Percentiles rank a stretch among this genome's conserved stretches.
phyloP scores from a whole-genome alignment of 2,888 invertebrate species.

The Oligia fasciuncula region DNA sequence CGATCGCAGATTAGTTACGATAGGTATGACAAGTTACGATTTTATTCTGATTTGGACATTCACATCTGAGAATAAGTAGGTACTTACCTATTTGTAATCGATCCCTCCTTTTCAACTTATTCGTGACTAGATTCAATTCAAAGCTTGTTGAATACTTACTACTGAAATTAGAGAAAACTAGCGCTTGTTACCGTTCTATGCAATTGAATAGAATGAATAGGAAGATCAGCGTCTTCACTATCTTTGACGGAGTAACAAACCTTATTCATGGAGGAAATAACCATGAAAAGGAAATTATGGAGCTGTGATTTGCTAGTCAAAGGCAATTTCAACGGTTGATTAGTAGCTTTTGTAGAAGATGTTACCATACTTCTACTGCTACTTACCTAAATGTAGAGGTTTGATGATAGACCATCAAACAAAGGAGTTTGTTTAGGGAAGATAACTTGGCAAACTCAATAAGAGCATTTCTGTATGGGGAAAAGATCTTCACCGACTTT shows the following conservation, averaged over 20 bases:
- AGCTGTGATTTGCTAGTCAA: background rate
- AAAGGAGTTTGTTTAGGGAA: background rate
- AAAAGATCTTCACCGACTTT: background rate
- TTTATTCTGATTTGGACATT: background rate
- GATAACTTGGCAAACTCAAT: background rate
- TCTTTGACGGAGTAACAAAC: conserved; percentile 10
- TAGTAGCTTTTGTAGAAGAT: background rate
- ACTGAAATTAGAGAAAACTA: background rate
- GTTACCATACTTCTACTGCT: background rate
- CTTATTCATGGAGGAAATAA: background rate
- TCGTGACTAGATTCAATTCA: background rate
- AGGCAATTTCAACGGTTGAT: background rate
- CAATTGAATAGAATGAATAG: conserved; percentile 13
- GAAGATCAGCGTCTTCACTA: conserved; percentile 8
- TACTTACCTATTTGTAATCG: background rate
- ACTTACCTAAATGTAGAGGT: background rate
- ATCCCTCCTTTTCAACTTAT: background rate
- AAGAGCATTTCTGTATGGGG: background rate
- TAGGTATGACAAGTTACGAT: background rate
- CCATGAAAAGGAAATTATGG: conserved; percentile 13
- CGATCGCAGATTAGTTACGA: background rate
- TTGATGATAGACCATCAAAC: background rate
- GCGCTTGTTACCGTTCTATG: background rate
- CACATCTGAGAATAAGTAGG: background rate
- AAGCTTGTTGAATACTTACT: background rate